Evolutionary conservation across 2,113 vertebrate genomes (phyloP), one percentile per base, ranked within the genome.

Genomic region (Zingel zingel): DNA sequence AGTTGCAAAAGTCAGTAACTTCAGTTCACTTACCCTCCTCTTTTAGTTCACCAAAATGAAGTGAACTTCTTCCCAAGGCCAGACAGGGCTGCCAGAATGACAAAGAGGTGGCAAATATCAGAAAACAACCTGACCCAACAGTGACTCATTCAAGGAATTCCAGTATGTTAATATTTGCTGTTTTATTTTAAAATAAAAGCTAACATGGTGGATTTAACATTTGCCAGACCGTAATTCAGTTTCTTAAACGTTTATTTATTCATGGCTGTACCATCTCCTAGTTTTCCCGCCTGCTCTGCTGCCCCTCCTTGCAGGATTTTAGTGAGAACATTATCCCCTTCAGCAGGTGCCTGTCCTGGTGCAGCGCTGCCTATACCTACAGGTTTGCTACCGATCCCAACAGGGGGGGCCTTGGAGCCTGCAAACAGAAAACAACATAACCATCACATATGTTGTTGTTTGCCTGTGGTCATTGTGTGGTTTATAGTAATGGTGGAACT

Each of bases 41-140:
- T 86, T 82, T 94, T 89, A 80, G 92, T 94, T 99, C 97, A 99
- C 97, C 97, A 99, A 89, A 99, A 98, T 9, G 98, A 99, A 91
- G 98, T 99, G 95, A 99, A 99, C 95, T 99, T 99, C 96, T 99
- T 99, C 89, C 98, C 98, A 19, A 99, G 97, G 93, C 97, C 97
- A 85, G 98, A 97, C 89, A 99, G 96, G 84, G 97, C 98, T 98
- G 83, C 65, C 63, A 59, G 64, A 84, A 86, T 13, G 81, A 82
- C 68, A 85, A 79, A 72, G 74, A 92, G 74, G 33, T 66, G 10
- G 18, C 16, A 67, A 73, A 81, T 18, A 69, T 82, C 7, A 83
- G 54, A 77, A 74, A 77, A 76, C 6, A 58, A 65, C 5, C 45
- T 18, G 19, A 62, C 3, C 3, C 2, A 58, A 39, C 27, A 47